Conservation (phyloP, 2,888 invertebrate genomes). For the Crepidodera aurea region DNA sequence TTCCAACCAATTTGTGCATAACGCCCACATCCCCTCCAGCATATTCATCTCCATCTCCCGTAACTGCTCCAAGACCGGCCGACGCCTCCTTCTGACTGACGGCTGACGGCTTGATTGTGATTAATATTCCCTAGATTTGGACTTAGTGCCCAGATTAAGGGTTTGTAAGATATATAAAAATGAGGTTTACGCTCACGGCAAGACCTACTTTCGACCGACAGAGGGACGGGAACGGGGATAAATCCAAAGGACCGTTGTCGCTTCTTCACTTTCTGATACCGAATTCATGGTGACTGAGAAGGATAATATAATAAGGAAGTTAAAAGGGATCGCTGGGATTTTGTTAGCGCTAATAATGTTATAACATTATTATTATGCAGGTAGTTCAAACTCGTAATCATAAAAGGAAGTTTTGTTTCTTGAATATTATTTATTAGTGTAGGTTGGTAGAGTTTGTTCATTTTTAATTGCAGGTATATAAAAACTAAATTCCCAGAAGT, state of each 20-base stretch:
- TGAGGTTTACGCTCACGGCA: conserved; percentile 22
- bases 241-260: background rate
- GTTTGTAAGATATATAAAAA: conserved; percentile 32
- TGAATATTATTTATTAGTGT: too few relatives aligned
- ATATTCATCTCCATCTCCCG: conserved; percentile 28
- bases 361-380: too few relatives aligned
- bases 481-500: too few relatives aligned
- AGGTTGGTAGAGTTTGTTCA: too few relatives aligned
- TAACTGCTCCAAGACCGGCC: conserved; percentile 22
- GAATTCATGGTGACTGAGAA: background rate
- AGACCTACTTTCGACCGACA: conserved; percentile 2
- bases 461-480: too few relatives aligned
- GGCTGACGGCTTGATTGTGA: conserved; percentile 55
- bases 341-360: background rate
- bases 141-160: conserved; percentile 49
- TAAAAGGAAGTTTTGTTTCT: too few relatives aligned
- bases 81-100: conserved; percentile 44
- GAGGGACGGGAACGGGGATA: background rate
- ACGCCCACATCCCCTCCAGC: background rate
- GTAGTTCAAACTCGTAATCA: too few relatives aligned
- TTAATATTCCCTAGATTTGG: conserved; percentile 55
- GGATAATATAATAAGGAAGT: conserved; percentile 1
- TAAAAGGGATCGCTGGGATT: background rate
- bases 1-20: background rate
- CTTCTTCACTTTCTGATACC: background rate